A percentile compares a stretch with the other conserved stretches of the same genome.
phyloP scores from a whole-genome alignment of 2,113 vertebrate species.

The Cottus gobio region DNA sequence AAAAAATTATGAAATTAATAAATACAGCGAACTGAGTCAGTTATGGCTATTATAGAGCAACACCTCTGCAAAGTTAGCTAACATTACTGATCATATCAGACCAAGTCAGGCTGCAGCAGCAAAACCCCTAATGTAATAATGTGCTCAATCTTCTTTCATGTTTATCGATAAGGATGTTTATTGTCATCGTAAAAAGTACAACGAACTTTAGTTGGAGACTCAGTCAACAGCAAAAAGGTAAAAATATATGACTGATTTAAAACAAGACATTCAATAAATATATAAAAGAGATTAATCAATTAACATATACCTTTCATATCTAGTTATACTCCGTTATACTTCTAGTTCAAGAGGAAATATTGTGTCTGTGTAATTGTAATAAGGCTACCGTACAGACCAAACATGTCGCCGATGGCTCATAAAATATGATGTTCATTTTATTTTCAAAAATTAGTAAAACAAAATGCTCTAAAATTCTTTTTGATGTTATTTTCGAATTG shows the following conservation, averaged over 20 bases:
- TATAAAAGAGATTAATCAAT: too few species aligned
- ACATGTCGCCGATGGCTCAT: too few species aligned
- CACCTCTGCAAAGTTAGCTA: background rate
- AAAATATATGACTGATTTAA: too few species aligned
- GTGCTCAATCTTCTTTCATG: background rate
- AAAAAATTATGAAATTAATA: background rate
- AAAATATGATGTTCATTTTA: background rate
- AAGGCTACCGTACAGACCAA: background rate
- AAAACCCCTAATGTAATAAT: background rate
- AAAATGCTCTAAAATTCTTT: background rate
- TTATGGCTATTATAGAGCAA: background rate
- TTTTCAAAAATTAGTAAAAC: too few species aligned
- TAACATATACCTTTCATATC: background rate
- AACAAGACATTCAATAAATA: too few species aligned
- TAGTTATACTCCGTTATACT: background rate
- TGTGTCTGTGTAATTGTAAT: background rate
- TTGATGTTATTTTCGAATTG: background rate
- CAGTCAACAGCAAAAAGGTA: too few species aligned
- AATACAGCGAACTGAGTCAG: background rate
- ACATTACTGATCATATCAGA: background rate
- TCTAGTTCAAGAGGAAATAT: background rate
- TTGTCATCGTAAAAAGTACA: too few species aligned
- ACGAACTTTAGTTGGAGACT: too few species aligned
- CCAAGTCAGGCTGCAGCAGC: background rate
- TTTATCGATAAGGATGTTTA: too few species aligned